A percentile compares a stretch with the other conserved stretches of the same genome.
These are phyloP conservation scores for Cotesia glomerata DNA, from an alignment of 1,140 invertebrate genomes.

Conservation along the genomic window DNA sequence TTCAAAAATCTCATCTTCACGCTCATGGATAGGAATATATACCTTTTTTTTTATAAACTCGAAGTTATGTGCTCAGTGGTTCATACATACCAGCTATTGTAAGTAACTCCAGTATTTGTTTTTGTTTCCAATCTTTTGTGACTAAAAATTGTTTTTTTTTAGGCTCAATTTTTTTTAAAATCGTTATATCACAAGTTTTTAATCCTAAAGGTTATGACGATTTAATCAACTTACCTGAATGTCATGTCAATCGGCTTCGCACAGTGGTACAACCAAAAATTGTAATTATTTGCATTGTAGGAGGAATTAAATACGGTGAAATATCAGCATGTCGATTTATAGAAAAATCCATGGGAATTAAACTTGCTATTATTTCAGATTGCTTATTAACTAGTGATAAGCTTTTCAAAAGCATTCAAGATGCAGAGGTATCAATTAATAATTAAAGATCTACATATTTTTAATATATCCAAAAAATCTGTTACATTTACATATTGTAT, in stretches of 20 bases:
- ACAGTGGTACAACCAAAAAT: constrained; percentile 66
- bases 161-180: constrained; percentile 58
- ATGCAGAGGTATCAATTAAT: constrained; percentile 43
- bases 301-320: constrained; percentile 93
- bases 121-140: constrained; percentile 1
- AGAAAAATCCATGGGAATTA: constrained; percentile 72
- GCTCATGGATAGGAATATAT: constrained; percentile 87
- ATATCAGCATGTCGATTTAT: constrained; percentile 85
- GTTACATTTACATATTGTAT: neutral
- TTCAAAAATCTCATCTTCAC: constrained; percentile 84
- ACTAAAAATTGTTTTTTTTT: constrained; percentile 15
- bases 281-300: constrained; percentile 83
- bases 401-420: constrained; percentile 64
- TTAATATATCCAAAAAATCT: constrained; percentile 9
- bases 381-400: constrained; percentile 73
- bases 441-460: neutral
- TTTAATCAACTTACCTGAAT: constrained; percentile 44
- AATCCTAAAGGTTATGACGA: constrained; percentile 51
- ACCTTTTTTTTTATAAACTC: constrained; percentile 81
- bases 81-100: constrained; percentile 76
- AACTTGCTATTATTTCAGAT: constrained; percentile 76
- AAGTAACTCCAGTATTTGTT: constrained; percentile 42
- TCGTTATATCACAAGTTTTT: constrained; percentile 47
- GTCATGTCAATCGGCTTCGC: constrained; percentile 40
- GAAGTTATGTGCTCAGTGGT: constrained; percentile 91